Evolutionary conservation across 2,888 invertebrate genomes (phyloP).

Genomic region (Nomada hirtipes): DNA sequence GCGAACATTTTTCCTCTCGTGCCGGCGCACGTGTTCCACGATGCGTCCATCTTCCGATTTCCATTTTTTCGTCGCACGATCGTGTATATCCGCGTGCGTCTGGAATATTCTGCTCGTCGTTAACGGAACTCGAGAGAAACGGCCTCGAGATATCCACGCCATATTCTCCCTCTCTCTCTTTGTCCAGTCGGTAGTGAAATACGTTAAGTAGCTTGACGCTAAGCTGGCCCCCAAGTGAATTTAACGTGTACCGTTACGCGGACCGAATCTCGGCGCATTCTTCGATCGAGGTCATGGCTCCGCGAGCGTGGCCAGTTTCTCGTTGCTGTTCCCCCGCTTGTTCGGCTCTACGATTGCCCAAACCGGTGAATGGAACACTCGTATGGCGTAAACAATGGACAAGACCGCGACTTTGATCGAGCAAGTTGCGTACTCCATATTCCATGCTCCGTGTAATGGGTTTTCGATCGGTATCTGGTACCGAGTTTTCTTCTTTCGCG

Average conservation of each 20-base stretch:
- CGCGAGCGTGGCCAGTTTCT: conserved; percentile 55
- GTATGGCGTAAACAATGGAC: background rate
- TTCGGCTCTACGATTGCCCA: conserved; percentile 27
- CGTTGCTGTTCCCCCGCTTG: conserved; percentile 30
- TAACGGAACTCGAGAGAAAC: conserved; percentile 19
- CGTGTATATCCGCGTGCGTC: no score
- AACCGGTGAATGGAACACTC: conserved; percentile 33
- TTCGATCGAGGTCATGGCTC: conserved; percentile 67
- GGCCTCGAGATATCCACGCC: background rate
- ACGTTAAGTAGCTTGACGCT: conserved; percentile 15
- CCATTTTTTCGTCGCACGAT: background rate
- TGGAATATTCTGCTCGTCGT: background rate
- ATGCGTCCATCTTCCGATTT: background rate
- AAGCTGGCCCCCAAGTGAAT: conserved; percentile 49
- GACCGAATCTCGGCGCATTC: conserved; percentile 70
- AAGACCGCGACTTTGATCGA: no score
- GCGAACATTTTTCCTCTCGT: background rate
- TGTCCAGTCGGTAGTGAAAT: conserved; percentile 7
- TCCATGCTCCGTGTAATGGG: no score
- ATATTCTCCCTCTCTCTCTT: background rate
- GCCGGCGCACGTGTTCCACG: background rate
- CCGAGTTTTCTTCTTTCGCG: background rate
- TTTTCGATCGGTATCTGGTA: no score
- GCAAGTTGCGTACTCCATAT: no score
- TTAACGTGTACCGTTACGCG: conserved; percentile 66